Conservation (phyloP, 2,888 invertebrate species). For the Poecilus cupreus region DNA sequence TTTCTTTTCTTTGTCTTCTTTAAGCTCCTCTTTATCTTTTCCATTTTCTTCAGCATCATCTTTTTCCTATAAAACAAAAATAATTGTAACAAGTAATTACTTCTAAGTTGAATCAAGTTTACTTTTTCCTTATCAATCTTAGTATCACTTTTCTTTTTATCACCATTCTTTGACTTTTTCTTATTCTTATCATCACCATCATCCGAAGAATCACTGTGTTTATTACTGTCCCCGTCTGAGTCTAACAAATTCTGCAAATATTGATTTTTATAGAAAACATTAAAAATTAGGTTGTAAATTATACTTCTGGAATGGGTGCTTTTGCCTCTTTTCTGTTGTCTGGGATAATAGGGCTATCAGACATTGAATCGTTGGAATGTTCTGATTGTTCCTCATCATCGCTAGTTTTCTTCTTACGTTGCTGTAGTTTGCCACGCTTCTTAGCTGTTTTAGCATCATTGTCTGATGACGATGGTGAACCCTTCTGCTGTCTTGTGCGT, state of each 20-base stretch:
- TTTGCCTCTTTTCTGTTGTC: neutral
- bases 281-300: neutral
- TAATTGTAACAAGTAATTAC: slow-evolving; percentile 4
- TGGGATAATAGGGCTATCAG: neutral
- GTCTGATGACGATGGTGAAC: slow-evolving; percentile 62
- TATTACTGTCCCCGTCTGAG: neutral
- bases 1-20: slow-evolving; percentile 59
- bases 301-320: slow-evolving; percentile 44
- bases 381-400: neutral
- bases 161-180: slow-evolving; percentile 65
- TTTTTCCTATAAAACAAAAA: slow-evolving; percentile 68
- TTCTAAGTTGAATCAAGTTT: neutral
- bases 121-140: slow-evolving; percentile 66
- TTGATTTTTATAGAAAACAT: neutral
- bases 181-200: slow-evolving; percentile 51
- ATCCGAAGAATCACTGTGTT: slow-evolving; percentile 50
- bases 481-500: slow-evolving; percentile 59
- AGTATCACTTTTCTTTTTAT: slow-evolving; percentile 69
- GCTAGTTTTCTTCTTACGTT: slow-evolving; percentile 1
- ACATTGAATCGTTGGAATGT: neutral
- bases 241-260: slow-evolving; percentile 6
- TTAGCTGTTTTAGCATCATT: slow-evolving; percentile 60
- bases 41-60: slow-evolving; percentile 18
- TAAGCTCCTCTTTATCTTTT: neutral
- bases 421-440: slow-evolving; percentile 54